Base-by-base conservation (phyloP, 2,888 invertebrate genomes). In the Lycia hirtaria region DNA sequence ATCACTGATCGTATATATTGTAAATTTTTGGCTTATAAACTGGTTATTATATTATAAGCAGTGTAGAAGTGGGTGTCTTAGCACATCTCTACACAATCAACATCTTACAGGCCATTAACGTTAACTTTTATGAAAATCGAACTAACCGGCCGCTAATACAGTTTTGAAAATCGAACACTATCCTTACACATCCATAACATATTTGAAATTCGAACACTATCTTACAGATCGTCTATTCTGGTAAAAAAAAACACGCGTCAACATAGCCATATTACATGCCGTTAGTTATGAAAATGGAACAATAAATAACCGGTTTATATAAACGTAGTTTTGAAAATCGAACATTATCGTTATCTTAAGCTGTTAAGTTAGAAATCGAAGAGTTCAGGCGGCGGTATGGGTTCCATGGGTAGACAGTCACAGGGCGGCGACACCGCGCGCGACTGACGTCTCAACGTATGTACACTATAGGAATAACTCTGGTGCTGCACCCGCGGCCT, bases 341-440 rank as follows among this genome's bases (percentile, higher is more conserved):
- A 57, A 52, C 47, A 37, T 24, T 38, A 51, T 24, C 37, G 17
- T 32, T 33, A 43, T 17, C 38, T 38, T 30, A 37, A 19, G 45
- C n/a, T 32, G 22, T 30, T 12, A 22, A 17, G 49, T 76, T 65
- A 88, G 60, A 88, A 88, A 62, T 92, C 87, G 80, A 92, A 92
- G 24, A 88, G 69, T 60, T 90, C 91, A 3, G 91, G 91, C 52
- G 91, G 91, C 55, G 91, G 90, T 53, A 90, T 88, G 0, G 88
- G 87, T 20, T 84, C 82, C 28, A 72, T 65, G 14, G 86, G 87
- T n/a, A 85, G 72, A 28, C 83, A 84, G 69, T 81, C 85, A 75
- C 83, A 86, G 7, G 74, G 75, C 14, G 78, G 76, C 22, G 73
- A 77, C 5, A 60, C 58, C 2, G 80, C 57, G 26, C 73, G 69